These are phyloP conservation scores for Oreochromis niloticus DNA, from an alignment of 2,113 vertebrate genomes.

Conservation along the genomic window DNA sequence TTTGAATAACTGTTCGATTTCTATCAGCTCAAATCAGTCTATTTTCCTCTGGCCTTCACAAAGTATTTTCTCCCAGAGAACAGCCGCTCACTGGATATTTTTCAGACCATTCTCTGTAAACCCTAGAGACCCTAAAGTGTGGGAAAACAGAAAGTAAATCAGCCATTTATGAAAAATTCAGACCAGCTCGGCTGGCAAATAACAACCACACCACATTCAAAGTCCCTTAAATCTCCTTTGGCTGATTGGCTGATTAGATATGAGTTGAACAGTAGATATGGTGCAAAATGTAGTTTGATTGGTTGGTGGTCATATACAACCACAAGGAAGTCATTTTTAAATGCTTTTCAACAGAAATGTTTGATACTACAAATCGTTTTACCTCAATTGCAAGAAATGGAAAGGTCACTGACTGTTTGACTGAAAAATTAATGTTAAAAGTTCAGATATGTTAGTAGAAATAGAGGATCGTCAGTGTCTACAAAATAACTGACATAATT, in stretches of 20 bases:
- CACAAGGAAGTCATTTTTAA: background rate
- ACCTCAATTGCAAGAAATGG: background rate
- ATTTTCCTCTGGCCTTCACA: background rate
- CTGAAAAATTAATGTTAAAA: background rate
- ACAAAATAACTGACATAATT: background rate
- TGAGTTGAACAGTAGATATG: background rate
- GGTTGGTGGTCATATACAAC: background rate
- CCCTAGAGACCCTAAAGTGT: rapidly evolving
- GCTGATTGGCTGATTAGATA: background rate
- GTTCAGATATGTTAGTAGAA: background rate
- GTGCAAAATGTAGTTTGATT: background rate
- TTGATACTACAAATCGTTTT: background rate
- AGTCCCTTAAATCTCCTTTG: background rate
- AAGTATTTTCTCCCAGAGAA: rapidly evolving
- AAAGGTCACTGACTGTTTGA: background rate
- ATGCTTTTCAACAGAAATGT: background rate
- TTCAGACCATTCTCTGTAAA: background rate
- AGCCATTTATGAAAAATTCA: rapidly evolving
- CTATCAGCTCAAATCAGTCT: background rate
- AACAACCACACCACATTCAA: background rate
- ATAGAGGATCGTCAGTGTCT: background rate
- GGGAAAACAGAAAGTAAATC: background rate
- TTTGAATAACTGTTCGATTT: rapidly evolving
- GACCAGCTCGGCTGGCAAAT: rapidly evolving
- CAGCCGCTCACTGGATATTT: rapidly evolving